These are phyloP conservation scores for Rhinophrynus dorsalis DNA, from an alignment of 2,797 vertebrate genomes.

Conservation along the genomic window DNA sequence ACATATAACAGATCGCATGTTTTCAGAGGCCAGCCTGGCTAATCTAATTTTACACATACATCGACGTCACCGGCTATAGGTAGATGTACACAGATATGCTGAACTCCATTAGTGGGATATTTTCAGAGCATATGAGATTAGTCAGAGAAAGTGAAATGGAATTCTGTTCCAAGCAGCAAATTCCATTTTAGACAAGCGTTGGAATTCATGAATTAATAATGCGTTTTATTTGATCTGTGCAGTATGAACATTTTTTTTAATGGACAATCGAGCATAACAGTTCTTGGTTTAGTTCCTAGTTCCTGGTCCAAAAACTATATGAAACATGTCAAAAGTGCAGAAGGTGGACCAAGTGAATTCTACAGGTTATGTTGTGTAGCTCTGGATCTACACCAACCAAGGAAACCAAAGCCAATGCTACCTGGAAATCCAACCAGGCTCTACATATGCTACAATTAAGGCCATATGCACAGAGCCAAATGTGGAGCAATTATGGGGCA, in stretches of 20 bases:
- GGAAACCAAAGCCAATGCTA: no score
- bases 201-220: slow-evolving; percentile 32
- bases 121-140: neutral
- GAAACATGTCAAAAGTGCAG: slow-evolving; percentile 20
- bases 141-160: slow-evolving; percentile 15
- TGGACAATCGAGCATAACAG: slow-evolving; percentile 25
- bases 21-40: neutral
- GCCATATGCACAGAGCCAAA: no score
- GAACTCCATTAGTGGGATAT: neutral
- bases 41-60: slow-evolving; percentile 11
- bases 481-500: no score
- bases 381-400: no score
- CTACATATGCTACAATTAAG: no score
- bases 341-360: slow-evolving; percentile 18
- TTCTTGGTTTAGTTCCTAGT: slow-evolving; percentile 11
- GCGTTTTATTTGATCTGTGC: slow-evolving; percentile 26
- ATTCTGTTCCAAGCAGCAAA: slow-evolving; percentile 7
- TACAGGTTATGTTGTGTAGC: no score
- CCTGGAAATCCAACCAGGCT: no score
- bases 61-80: neutral
- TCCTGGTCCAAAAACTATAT: slow-evolving; percentile 16
- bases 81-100: slow-evolving; percentile 2
- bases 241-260: slow-evolving; percentile 25
- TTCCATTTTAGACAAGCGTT: slow-evolving; percentile 18
- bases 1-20: slow-evolving; percentile 6